phyloP scores from a whole-genome alignment of 2,888 invertebrate genomes.

The Rhingia campestris region DNA sequence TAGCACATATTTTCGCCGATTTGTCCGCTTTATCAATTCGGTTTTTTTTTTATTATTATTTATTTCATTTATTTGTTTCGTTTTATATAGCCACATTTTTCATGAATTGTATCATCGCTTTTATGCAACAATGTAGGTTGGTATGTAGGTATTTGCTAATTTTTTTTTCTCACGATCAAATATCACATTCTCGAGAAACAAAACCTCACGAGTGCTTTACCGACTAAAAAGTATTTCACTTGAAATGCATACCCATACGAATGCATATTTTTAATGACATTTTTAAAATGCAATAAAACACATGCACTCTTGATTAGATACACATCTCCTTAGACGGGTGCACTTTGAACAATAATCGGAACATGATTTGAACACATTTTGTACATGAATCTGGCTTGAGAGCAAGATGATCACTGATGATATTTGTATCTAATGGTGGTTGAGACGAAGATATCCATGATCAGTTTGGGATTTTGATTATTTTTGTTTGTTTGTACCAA shows the following conservation, averaged over 20 bases:
- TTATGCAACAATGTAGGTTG: background rate
- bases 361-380: no score
- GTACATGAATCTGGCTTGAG: no score
- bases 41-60: conserved; percentile 3
- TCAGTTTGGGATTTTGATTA: no score
- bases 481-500: no score
- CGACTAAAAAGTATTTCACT: background rate
- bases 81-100: conserved; percentile 21
- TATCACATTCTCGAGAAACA: conserved; percentile 9
- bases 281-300: no score
- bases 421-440: no score
- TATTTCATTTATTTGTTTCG: background rate
- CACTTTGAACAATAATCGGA: no score
- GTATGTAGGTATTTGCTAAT: background rate
- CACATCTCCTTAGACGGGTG: no score
- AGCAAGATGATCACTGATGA: no score
- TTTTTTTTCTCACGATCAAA: conserved; percentile 9
- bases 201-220: background rate
- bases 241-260: background rate
- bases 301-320: no score
- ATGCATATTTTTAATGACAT: no score
- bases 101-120: conserved; percentile 25
- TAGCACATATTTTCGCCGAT: conserved; percentile 24
- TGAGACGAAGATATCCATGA: no score
- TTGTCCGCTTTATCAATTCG: conserved; percentile 14